Evolutionary conservation across 2,113 vertebrate genomes (phyloP), one percentile per base, ranked within the genome.

Genomic region (Scartelaos histophorus): DNA sequence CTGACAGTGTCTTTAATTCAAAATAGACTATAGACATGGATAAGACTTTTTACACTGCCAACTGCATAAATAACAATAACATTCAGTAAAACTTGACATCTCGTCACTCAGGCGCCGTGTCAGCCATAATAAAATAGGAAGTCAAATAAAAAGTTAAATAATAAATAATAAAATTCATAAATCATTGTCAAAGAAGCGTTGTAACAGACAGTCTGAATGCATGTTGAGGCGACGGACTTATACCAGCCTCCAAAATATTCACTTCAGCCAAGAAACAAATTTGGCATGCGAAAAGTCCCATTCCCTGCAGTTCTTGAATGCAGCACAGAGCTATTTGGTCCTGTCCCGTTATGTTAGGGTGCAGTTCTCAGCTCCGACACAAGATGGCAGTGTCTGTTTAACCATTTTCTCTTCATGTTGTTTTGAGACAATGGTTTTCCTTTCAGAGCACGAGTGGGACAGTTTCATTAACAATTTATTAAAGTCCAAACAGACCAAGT

Each of bases 381-480:
- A 74, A 90, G 88, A 74, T 87, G 90, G 88, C 57, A 12, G 74
- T 80, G 43, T 60, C 69, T 0, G 13, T 51, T 73, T 68, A 16
- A 54, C 34, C 72, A 69, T 71, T 13, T 53, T 22, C 22, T 60
- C 66, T 29, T 46, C 19, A 43, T 46, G 13, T 25, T 72, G 80
- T 82, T 69, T 24, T 65, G 74, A 35, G 60, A 72, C 70, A 67
- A 84, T 35, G 71, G 62, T 24, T 85, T n/a, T 79, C 78, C 70
- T 67, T 66, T 78, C 75, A 38, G 43, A 66, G 70, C 75, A 71
- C 76, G 70, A 76, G 81, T 57, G 71, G 76, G 75, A 83, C 61
- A 72, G 68, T 65, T 74, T 81, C 79, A 72, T 85, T 76, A 88
- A 91, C 88, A 90, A 93, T 85, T 91, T 79, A 86, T 62, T 79